A percentile compares a stretch with the other conserved stretches of the same genome.
Conservation (phyloP, 2,113 vertebrate species). For the Thymallus thymallus region DNA sequence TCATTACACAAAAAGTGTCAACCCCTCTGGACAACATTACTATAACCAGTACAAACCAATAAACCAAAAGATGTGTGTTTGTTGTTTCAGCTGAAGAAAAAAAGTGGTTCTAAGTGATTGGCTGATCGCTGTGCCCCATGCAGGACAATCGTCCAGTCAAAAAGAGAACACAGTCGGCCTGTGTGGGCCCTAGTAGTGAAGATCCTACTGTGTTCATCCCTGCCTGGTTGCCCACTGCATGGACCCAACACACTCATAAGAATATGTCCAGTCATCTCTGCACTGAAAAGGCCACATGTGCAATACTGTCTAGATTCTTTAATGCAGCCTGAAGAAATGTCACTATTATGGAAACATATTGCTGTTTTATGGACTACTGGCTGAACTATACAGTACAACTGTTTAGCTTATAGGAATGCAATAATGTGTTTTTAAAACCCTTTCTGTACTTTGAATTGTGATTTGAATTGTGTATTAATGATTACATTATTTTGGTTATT, state of each 20-base stretch:
- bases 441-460: neutral
- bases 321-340: constrained; percentile 17
- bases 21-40: no score
- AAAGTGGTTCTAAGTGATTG: no score
- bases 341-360: constrained; percentile 15
- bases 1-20: no score
- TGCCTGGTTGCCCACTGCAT: constrained; percentile 7
- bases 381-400: neutral
- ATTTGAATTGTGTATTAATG: neutral
- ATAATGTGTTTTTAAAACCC: constrained; percentile 2
- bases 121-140: constrained; percentile 2
- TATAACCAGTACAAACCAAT: no score
- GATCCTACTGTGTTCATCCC: no score
- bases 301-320: neutral
- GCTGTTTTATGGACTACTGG: constrained; percentile 13
- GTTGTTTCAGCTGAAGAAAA: no score
- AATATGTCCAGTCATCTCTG: constrained; percentile 46
- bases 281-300: constrained; percentile 43
- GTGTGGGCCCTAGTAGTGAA: constrained; percentile 19
- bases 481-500: neutral
- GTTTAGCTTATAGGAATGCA: neutral
- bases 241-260: constrained; percentile 30
- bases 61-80: no score
- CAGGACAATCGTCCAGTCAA: constrained; percentile 45
- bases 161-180: constrained; percentile 50